A percentile compares a stretch with the other conserved stretches of the same genome.
These are phyloP conservation scores for Cyphomyrus plagiostoma DNA, from an alignment of 2,113 vertebrate genomes.

Conservation along the genomic window DNA sequence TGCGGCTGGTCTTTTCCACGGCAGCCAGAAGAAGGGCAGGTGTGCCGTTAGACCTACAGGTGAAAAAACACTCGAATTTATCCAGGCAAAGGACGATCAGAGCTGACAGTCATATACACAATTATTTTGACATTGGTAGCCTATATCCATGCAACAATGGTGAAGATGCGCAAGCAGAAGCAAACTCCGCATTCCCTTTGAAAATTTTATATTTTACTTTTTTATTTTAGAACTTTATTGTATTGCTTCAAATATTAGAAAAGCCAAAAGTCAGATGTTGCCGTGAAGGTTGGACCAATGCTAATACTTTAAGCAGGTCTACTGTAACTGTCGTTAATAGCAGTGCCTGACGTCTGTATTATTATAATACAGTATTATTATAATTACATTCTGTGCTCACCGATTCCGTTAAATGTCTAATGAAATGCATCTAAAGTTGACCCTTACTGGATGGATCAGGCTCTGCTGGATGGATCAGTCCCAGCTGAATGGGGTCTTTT, in stretches of 20 bases:
- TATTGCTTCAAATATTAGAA: not conserved
- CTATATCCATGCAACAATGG: not conserved
- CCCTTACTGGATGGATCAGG: not conserved
- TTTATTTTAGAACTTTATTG: not conserved
- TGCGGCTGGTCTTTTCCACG: not conserved
- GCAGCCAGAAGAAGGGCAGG: not conserved
- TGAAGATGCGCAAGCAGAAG: not conserved
- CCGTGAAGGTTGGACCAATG: not conserved
- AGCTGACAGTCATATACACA: not conserved
- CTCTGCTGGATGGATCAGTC: not conserved
- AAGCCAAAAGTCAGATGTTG: not conserved
- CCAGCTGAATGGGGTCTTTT: not conserved
- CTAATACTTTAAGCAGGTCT: not conserved
- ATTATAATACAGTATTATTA: not conserved
- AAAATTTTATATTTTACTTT: not conserved
- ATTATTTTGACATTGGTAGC: not conserved
- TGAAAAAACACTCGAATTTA: not conserved
- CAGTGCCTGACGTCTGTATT: not conserved
- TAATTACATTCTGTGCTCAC: not conserved
- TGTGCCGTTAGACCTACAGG: not conserved
- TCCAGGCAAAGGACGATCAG: not conserved
- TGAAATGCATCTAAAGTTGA: not conserved
- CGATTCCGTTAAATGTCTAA: not conserved
- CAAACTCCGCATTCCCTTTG: not conserved
- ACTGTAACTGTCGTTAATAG: not conserved